These are phyloP conservation scores for Acromyrmex heyeri DNA, from an alignment of 1,140 invertebrate species.

Conservation along the genomic window DNA sequence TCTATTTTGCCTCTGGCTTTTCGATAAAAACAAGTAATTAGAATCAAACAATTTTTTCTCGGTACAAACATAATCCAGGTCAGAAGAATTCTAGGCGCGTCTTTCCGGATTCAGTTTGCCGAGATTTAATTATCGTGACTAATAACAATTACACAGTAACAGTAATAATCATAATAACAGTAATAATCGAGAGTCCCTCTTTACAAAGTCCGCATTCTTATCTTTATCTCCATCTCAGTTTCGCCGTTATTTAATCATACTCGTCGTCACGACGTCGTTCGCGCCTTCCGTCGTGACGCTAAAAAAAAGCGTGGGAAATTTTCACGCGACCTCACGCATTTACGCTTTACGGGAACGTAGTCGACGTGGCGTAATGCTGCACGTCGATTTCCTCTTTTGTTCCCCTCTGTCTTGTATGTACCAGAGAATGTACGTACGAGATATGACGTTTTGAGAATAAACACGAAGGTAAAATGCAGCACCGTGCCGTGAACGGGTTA, in stretches of 20 bases:
- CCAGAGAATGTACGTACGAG: background rate
- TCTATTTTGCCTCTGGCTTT: too few species aligned
- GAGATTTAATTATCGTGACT: background rate
- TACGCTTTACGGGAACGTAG: background rate
- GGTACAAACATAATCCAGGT: background rate
- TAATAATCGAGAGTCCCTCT: background rate
- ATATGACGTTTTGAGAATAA: conserved; percentile 32
- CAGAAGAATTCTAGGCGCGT: background rate
- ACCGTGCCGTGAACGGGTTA: background rate
- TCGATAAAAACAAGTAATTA: too few species aligned
- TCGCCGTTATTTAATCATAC: conserved; percentile 28
- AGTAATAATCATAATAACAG: background rate
- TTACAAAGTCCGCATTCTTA: background rate
- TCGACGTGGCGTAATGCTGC: background rate
- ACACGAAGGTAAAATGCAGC: conserved; percentile 21
- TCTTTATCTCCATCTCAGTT: conserved; percentile 36
- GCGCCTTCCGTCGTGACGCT: background rate
- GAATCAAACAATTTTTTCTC: too few species aligned
- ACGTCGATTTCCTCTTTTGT: background rate
- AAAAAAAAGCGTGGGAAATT: conserved; percentile 19
- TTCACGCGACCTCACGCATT: conserved; percentile 33
- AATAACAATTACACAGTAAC: background rate
- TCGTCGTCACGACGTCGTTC: background rate
- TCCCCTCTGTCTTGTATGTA: background rate
- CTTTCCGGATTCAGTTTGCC: background rate